Conservation (phyloP, 2,888 invertebrate genomes). For the Opisthograptis luteolata region DNA sequence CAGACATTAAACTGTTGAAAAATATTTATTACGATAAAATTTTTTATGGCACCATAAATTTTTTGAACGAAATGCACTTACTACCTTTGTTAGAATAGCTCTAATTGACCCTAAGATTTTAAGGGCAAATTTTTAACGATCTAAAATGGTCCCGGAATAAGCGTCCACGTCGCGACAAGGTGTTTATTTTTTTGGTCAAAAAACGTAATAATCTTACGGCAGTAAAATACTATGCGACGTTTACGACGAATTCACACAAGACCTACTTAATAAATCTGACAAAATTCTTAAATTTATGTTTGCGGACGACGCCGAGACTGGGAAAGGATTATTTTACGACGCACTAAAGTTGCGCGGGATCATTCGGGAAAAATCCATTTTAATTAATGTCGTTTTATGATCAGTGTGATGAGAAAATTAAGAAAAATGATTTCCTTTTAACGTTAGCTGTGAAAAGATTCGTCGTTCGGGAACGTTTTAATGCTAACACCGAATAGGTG, state of each 20-base stretch:
- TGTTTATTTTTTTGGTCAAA: conserved; percentile 60
- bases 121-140: conserved; percentile 59
- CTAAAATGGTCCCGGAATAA: conserved; percentile 50
- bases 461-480: conserved; percentile 23
- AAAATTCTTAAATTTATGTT: conserved; percentile 75
- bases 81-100: conserved; percentile 36
- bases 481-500: conserved; percentile 11
- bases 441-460: conserved; percentile 30
- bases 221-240: conserved; percentile 76
- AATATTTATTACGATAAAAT: conserved; percentile 42
- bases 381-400: conserved; percentile 68
- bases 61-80: conserved; percentile 32
- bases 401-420: conserved; percentile 51
- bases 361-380: conserved; percentile 69
- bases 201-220: conserved; percentile 68
- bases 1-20: conserved; percentile 35
- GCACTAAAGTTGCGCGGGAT: conserved; percentile 63
- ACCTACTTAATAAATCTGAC: conserved; percentile 80
- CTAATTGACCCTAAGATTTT: conserved; percentile 40
- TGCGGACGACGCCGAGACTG: conserved; percentile 58
- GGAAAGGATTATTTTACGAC: conserved; percentile 60
- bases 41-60: conserved; percentile 36
- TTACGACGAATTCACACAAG: conserved; percentile 81
- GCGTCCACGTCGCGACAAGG: conserved; percentile 52
- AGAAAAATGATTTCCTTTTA: conserved; percentile 48